Conservation (phyloP, 30 jellyfish, hydroid and myxozoan species). For the Chrysaora quinquecirrha region DNA sequence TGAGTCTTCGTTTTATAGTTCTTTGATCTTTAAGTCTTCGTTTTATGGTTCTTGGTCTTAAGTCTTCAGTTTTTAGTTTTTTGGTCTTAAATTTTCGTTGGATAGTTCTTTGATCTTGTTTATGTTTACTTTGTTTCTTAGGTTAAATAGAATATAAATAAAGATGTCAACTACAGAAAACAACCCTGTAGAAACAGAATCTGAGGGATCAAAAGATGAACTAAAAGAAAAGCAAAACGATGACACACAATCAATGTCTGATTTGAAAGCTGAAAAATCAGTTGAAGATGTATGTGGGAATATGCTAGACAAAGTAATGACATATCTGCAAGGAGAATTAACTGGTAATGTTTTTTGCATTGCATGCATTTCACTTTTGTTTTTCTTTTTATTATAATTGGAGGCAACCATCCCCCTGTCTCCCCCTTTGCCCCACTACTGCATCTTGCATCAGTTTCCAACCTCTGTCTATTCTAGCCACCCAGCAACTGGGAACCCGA, state of each 20-base stretch:
- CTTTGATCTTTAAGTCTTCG: too few species aligned
- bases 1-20: too few species aligned
- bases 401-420: too few species aligned
- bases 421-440: too few species aligned
- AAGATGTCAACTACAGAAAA: neutral
- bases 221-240: neutral
- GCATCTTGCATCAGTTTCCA: too few species aligned
- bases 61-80: too few species aligned
- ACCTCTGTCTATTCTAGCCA: too few species aligned
- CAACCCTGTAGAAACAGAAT: too few species aligned
- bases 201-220: neutral
- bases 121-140: neutral
- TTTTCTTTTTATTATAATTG: too few species aligned
- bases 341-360: constrained; percentile 41
- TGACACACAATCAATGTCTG: neutral
- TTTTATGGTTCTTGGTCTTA: too few species aligned
- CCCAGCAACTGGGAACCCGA: neutral
- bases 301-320: constrained; percentile 68
- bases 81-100: neutral
- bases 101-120: neutral
- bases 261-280: constrained; percentile 19
- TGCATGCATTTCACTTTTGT: neutral
- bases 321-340: constrained; percentile 78
- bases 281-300: constrained; percentile 76
- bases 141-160: neutral